A percentile compares a stretch with the other conserved stretches of the same genome.
These are phyloP conservation scores for Bugula neritina DNA, from an alignment of 2,888 invertebrate species.

Conservation along the genomic window DNA sequence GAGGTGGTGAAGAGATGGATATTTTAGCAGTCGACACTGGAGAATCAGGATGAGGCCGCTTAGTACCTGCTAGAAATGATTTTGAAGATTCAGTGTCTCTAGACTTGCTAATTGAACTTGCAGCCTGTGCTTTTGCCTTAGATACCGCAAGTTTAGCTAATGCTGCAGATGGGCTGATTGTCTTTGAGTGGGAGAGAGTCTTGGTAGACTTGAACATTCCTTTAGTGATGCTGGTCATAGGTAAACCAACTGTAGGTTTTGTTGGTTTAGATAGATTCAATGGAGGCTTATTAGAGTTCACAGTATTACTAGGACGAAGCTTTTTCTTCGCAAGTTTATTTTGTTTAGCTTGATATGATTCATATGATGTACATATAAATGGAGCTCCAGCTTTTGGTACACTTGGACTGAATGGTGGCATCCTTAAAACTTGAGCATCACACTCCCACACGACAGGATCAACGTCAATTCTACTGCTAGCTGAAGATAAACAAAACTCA, in stretches of 20 bases:
- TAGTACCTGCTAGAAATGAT: background rate
- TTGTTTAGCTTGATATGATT: background rate
- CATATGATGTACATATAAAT: background rate
- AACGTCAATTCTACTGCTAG: slow-evolving; percentile 12
- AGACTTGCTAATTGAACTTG: background rate
- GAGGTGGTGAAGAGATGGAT: background rate
- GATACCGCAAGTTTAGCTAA: slow-evolving; percentile 8
- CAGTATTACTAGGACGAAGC: slow-evolving; percentile 7
- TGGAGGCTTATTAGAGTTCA: background rate
- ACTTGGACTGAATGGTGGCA: background rate
- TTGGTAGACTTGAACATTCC: slow-evolving; percentile 13
- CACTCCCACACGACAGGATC: slow-evolving; percentile 20
- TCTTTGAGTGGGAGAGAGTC: background rate
- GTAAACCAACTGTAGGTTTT: background rate
- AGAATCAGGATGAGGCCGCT: background rate
- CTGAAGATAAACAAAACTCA: background rate
- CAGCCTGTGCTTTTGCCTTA: slow-evolving; percentile 12
- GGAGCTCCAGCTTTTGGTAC: slow-evolving; percentile 23
- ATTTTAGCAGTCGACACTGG: background rate
- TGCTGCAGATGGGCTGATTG: background rate
- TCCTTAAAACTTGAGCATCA: slow-evolving; percentile 8
- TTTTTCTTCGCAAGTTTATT: background rate
- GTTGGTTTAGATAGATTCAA: background rate
- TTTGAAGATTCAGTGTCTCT: background rate
- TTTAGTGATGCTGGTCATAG: background rate